These are phyloP conservation scores for Microplitis deprimator DNA, from an alignment of 2,888 invertebrate genomes.

Conservation along the genomic window DNA sequence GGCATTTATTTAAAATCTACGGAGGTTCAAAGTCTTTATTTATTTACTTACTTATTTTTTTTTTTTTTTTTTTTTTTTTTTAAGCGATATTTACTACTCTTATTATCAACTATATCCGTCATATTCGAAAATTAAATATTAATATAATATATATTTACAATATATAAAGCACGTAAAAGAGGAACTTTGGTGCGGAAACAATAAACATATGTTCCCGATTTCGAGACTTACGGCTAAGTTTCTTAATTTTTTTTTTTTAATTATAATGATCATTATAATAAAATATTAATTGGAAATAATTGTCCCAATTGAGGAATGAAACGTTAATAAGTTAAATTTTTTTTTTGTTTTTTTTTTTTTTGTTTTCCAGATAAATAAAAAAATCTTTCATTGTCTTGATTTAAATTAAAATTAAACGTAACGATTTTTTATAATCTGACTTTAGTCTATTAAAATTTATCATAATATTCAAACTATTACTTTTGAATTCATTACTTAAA, in stretches of 20 bases:
- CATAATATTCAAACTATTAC: neutral
- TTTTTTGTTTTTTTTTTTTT: no score
- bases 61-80: no score
- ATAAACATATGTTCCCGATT: conserved; percentile 34
- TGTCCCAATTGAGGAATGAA: conserved; percentile 49
- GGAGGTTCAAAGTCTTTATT: conserved; percentile 41
- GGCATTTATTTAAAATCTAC: conserved; percentile 38
- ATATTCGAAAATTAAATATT: conserved; percentile 31
- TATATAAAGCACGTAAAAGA: conserved; percentile 44
- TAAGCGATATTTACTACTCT: neutral
- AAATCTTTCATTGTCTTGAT: neutral
- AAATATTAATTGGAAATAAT: conserved; percentile 34
- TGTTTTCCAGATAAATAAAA: neutral
- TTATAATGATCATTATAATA: conserved; percentile 17
- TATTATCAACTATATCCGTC: neutral
- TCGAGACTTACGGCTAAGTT: conserved; percentile 9
- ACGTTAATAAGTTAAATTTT: conserved; percentile 27
- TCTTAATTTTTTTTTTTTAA: conserved; percentile 21
- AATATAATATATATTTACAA: neutral
- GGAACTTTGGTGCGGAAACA: conserved; percentile 52
- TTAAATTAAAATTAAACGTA: neutral
- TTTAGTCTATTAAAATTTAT: neutral
- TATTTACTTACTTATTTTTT: conserved; percentile 33
- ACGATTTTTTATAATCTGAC: neutral
- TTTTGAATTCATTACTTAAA: neutral